Evolutionary conservation across 2,888 invertebrate genomes (phyloP), one percentile per base, ranked within the genome.

Genomic region (Tetropium fuscum): DNA sequence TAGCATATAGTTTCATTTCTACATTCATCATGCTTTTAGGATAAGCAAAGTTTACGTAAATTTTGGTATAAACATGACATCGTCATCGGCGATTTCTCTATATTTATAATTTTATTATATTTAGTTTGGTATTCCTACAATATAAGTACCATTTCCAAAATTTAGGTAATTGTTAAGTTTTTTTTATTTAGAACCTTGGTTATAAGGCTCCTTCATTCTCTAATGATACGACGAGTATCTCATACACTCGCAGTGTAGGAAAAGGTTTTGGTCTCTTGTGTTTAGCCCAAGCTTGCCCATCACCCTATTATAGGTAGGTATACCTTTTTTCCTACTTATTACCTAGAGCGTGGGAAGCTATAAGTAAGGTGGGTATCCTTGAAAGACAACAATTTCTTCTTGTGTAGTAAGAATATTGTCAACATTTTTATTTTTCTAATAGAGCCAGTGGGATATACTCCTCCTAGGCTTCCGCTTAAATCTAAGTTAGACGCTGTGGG

Each of bases 71-170:
- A n/a, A n/a, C n/a, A n/a, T n/a, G n/a, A n/a, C n/a, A n/a, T n/a
- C n/a, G n/a, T n/a, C n/a, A n/a, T n/a, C n/a, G n/a, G n/a, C n/a
- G n/a, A n/a, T n/a, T n/a, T n/a, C n/a, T n/a, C n/a, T n/a, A n/a
- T n/a, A n/a, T n/a, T n/a, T n/a, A n/a, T n/a, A n/a, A n/a, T n/a
- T n/a, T n/a, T n/a, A n/a, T n/a, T n/a, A n/a, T n/a, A n/a, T n/a
- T n/a, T n/a, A n/a, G n/a, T n/a, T n/a, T n/a, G n/a, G n/a, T n/a
- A n/a, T n/a, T n/a, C n/a, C n/a, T n/a, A n/a, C n/a, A n/a, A n/a
- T n/a, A n/a, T n/a, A n/a, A n/a, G n/a, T 86, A 80, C 91, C 91
- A 44, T 86, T 90, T 75, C 91, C 91, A 74, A 80, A 84, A 72
- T 89, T 88, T 86, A 88, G 88, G 88, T 89, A 74, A 64, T 59